phyloP scores from a whole-genome alignment of 2,888 invertebrate genomes.

The Pristionchus arcanus region DNA sequence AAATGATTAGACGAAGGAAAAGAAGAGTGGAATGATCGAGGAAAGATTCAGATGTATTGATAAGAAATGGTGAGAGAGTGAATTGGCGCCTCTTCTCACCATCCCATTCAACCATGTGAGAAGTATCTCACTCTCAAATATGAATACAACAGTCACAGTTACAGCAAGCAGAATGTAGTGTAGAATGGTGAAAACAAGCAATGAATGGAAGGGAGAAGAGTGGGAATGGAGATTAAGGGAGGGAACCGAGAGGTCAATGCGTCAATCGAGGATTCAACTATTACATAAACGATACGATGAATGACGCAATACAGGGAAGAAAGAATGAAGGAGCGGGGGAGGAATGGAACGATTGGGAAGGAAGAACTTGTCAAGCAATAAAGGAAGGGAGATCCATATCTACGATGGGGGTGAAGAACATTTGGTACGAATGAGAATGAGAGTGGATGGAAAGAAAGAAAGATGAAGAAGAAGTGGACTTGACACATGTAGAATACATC shows the following conservation, averaged over 20 bases:
- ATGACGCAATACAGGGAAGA: slow-evolving; percentile 1
- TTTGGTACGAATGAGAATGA: slow-evolving; percentile 47
- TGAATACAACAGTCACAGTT: slow-evolving; percentile 30
- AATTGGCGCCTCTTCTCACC: neutral
- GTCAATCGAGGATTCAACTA: neutral
- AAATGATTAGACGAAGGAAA: slow-evolving; percentile 10
- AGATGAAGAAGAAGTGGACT: slow-evolving; percentile 41
- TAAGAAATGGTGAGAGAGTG: slow-evolving; percentile 33
- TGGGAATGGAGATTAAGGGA: slow-evolving; percentile 18
- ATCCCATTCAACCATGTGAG: neutral
- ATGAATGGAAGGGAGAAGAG: slow-evolving; percentile 7
- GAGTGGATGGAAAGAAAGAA: slow-evolving; percentile 31
- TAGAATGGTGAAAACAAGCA: slow-evolving; percentile 37
- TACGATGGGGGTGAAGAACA: slow-evolving; percentile 46
- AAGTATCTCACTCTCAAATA: slow-evolving; percentile 16
- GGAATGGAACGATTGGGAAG: slow-evolving; percentile 42
- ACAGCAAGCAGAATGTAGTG: slow-evolving; percentile 38
- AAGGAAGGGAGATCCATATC: slow-evolving; percentile 46
- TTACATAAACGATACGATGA: neutral
- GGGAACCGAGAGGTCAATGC: slow-evolving; percentile 26
- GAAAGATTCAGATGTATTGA: slow-evolving; percentile 32
- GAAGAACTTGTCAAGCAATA: slow-evolving; percentile 44
- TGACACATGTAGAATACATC: slow-evolving; percentile 41
- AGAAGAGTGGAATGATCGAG: slow-evolving; percentile 39
- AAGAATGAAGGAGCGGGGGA: neutral